phyloP scores from a whole-genome alignment of 2,797 vertebrate genomes.

The Pseudochromis fuscus region DNA sequence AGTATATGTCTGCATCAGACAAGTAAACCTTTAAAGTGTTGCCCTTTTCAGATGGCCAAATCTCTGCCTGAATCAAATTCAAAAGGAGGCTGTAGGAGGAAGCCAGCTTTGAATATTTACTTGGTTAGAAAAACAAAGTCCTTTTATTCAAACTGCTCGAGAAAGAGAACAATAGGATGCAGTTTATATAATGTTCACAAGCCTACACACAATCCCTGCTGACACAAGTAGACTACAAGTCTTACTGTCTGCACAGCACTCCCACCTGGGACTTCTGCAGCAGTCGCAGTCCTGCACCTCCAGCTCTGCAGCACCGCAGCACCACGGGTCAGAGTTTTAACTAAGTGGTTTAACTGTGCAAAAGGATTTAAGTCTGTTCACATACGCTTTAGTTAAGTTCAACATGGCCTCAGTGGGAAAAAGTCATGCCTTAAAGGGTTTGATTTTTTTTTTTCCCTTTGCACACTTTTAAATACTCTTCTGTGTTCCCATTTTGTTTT shows the following conservation, averaged over 20 bases:
- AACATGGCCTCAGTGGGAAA: conserved; percentile 11
- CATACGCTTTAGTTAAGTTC: conserved; percentile 35
- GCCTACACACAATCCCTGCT: conserved; percentile 53
- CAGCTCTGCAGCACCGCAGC: conserved; percentile 21
- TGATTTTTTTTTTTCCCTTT: not conserved
- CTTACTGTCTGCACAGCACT: conserved; percentile 40
- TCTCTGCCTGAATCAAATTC: conserved; percentile 43
- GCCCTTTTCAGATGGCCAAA: conserved; percentile 32
- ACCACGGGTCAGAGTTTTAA: conserved; percentile 29
- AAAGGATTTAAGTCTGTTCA: conserved; percentile 15
- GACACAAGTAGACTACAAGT: conserved; percentile 40
- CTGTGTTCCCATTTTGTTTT: conserved; percentile 1
- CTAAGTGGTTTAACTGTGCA: conserved; percentile 25
- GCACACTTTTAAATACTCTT: conserved; percentile 9
- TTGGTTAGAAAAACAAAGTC: conserved; percentile 39
- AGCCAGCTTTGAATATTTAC: conserved; percentile 57
- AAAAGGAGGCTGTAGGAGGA: conserved; percentile 39
- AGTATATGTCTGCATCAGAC: conserved; percentile 1
- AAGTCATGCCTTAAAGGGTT: conserved; percentile 42
- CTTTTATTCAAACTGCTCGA: conserved; percentile 21
- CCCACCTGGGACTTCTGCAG: conserved; percentile 38
- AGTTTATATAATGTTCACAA: conserved; percentile 52
- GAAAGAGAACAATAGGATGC: conserved; percentile 58
- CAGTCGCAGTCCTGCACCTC: conserved; percentile 17
- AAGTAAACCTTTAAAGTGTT: conserved; percentile 36